A percentile compares a stretch with the other conserved stretches of the same genome.
These are phyloP conservation scores for Colostygia pectinataria DNA, from an alignment of 2,888 invertebrate genomes.

Conservation along the genomic window DNA sequence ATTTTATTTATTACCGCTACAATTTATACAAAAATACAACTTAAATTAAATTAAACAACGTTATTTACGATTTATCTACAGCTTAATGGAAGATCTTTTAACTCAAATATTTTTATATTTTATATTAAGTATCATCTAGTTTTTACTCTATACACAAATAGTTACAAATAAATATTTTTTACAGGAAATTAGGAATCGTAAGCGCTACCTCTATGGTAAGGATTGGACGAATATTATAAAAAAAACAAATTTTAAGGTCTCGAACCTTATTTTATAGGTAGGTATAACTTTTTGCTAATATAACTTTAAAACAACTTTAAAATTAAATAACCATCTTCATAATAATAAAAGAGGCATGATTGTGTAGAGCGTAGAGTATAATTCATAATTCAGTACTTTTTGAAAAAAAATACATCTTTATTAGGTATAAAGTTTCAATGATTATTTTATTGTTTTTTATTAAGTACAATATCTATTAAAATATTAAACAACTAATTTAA, in stretches of 20 bases:
- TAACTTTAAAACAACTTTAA: constrained; percentile 1
- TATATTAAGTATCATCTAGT: constrained; percentile 46
- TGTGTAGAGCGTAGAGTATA: constrained; percentile 9
- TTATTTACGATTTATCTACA: constrained; percentile 70
- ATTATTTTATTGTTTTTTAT: no score
- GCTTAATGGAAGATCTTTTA: constrained; percentile 69
- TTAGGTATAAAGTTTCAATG: background rate
- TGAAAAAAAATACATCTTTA: constrained; percentile 1
- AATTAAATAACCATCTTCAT: background rate
- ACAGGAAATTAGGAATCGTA: constrained; percentile 70
- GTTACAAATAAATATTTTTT: constrained; percentile 79
- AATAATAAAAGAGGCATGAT: constrained; percentile 4
- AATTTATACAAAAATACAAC: constrained; percentile 70
- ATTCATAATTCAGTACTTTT: constrained; percentile 18
- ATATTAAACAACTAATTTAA: no score
- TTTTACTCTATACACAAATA: constrained; percentile 74
- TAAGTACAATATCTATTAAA: no score
- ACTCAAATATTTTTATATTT: constrained; percentile 49
- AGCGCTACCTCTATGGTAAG: constrained; percentile 51
- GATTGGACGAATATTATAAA: constrained; percentile 50
- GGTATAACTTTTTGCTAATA: constrained; percentile 11
- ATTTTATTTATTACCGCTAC: constrained; percentile 62
- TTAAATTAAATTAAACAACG: constrained; percentile 51
- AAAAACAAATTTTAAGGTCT: constrained; percentile 1
- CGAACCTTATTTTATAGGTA: constrained; percentile 1